Conservation (phyloP, 2,888 invertebrate genomes). For the Drosophila villosipedis region DNA sequence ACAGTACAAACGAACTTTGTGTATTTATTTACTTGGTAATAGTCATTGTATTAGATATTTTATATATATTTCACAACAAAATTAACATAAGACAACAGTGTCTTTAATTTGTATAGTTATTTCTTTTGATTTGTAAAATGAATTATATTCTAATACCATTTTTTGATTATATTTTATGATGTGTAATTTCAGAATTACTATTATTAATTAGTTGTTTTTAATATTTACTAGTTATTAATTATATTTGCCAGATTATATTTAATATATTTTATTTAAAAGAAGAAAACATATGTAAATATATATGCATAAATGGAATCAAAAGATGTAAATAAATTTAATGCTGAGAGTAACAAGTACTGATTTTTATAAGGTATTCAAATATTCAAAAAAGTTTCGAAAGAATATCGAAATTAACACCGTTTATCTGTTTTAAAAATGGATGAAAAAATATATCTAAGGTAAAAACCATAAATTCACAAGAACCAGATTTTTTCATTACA, state of each 20-base stretch:
- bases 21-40: constrained; percentile 6
- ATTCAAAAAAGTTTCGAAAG: not conserved
- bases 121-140: not conserved
- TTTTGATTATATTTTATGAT: not conserved
- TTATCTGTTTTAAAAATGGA: not conserved
- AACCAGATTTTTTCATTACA: not conserved
- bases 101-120: not conserved
- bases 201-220: not conserved
- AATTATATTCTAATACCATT: not conserved
- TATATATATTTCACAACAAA: not conserved
- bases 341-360: not conserved
- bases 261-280: not conserved
- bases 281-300: not conserved
- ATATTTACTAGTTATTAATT: not conserved
- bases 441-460: not conserved
- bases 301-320: not conserved
- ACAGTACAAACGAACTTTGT: constrained; percentile 21
- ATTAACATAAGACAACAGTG: not conserved
- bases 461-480: not conserved
- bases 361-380: not conserved
- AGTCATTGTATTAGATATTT: not conserved
- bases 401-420: not conserved
- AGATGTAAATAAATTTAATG: not conserved
- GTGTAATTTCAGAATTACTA: not conserved
- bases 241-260: not conserved